A percentile compares a stretch with the other conserved stretches of the same genome.
These are phyloP conservation scores for Herminia tarsipennalis DNA, from an alignment of 2,888 invertebrate genomes.

Conservation along the genomic window DNA sequence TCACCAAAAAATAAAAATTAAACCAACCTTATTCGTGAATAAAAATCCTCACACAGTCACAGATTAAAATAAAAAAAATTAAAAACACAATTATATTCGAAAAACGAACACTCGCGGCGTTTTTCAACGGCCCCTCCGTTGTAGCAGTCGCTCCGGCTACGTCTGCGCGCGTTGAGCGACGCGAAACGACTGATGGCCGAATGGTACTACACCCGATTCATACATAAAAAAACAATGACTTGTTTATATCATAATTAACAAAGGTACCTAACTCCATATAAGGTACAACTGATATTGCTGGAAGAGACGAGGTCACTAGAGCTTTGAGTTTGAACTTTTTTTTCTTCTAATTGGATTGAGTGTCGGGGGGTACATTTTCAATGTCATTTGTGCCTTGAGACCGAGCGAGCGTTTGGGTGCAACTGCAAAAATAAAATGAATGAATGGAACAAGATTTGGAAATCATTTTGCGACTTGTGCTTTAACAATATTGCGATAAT, in stretches of 20 bases:
- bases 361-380: constrained; percentile 15
- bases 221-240: constrained; percentile 42
- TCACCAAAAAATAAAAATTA: constrained; percentile 26
- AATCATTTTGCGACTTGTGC: too few species aligned
- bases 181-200: constrained; percentile 60
- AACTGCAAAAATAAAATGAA: background rate
- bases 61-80: constrained; percentile 56
- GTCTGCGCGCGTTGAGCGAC: constrained; percentile 68
- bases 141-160: constrained; percentile 32
- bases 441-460: too few species aligned
- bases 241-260: constrained; percentile 46
- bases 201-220: constrained; percentile 16
- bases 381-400: constrained; percentile 20
- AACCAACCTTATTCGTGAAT: constrained; percentile 60
- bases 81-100: constrained; percentile 59
- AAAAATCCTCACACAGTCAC: constrained; percentile 75
- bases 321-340: constrained; percentile 6
- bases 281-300: constrained; percentile 9
- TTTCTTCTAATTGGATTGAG: constrained; percentile 27
- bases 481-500: too few species aligned
- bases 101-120: constrained; percentile 71
- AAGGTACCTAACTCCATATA: constrained; percentile 29
- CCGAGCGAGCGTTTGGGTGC: background rate
- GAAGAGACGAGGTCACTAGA: constrained; percentile 26
- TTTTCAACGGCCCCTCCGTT: constrained; percentile 23